phyloP scores from a whole-genome alignment of 2,888 invertebrate species.

The Poecilobothrus nobilitatus region DNA sequence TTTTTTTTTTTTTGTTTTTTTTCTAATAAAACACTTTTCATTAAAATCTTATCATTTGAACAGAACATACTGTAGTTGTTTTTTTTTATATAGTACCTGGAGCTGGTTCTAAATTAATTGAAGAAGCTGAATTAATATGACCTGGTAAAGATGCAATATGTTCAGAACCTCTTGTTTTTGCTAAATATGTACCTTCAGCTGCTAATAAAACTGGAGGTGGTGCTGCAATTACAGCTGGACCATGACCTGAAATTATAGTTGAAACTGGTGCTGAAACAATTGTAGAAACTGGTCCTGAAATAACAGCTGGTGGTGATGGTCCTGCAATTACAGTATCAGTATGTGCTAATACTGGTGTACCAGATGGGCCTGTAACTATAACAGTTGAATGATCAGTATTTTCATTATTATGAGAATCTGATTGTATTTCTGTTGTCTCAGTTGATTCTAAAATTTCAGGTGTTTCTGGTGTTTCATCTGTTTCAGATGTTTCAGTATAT shows the following conservation, averaged over 20 bases:
- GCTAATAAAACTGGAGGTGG: neutral
- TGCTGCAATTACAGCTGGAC: constrained; percentile 9
- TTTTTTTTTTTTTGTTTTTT: neutral
- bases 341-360: neutral
- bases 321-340: neutral
- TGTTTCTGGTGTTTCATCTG: too few relatives aligned
- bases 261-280: neutral
- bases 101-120: constrained; percentile 42
- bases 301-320: neutral
- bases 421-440: neutral
- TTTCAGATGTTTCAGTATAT: too few relatives aligned
- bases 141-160: constrained; percentile 44
- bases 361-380: neutral
- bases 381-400: neutral
- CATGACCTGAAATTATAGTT: neutral
- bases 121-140: constrained; percentile 28
- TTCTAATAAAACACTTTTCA: too few relatives aligned
- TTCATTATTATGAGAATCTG: neutral
- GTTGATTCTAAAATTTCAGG: neutral
- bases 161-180: constrained; percentile 42
- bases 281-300: neutral
- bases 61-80: neutral
- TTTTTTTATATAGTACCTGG: constrained; percentile 36
- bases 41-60: too few relatives aligned
- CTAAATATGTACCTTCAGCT: constrained; percentile 27